Evolutionary conservation across 2,888 invertebrate genomes (phyloP), one percentile per base, ranked within the genome.

Genomic region (Junonia oenone): DNA sequence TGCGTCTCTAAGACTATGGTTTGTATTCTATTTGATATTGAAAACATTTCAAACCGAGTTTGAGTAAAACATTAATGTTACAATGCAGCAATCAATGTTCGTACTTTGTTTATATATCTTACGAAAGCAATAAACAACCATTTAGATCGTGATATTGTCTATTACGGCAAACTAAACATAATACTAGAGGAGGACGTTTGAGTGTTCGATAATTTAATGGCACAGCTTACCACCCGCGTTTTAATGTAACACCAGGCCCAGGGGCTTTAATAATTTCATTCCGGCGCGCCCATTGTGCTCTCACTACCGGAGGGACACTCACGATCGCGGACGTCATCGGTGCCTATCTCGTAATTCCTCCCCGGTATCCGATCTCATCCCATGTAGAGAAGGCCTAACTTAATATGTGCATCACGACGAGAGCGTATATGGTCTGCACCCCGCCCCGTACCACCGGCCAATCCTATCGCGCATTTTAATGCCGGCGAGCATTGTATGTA

Each of bases 371-470:
- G 67, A 71, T 71, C 72, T 72, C 78, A 73, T 75, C 81, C 73
- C 88, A 84, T 88, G 83, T 86, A 84, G 72, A 87, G 85, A 74
- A 63, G 65, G 75, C 72, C 82, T 80, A 85, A 86, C 87, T 90
- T 89, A 90, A 90, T 90, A 90, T 90, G 88, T 89, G 89, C 89
- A 84, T 87, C 89, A 89, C 89, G 89, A 89, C 77, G 68, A 68
- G 62, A 76, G 80, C 87, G 75, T 88, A 89, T 88, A 88, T 86
- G 87, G 89, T 69, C 68, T 71, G 69, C 67, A 67, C 79, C 80
- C 81, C 83, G 83, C 85, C 87, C 75, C 73, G 69, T 61, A 62
- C 73, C 72, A 66, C 71, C 76, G 79, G 74, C 89, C 88, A 88
- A 88, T 87, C 86, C 87, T 83, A 82, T 82, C 81, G 76, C 78